Percentiles rank a stretch among this genome's conserved stretches.
phyloP scores from a whole-genome alignment of 2,888 invertebrate species.

The Gerris lacustris region DNA sequence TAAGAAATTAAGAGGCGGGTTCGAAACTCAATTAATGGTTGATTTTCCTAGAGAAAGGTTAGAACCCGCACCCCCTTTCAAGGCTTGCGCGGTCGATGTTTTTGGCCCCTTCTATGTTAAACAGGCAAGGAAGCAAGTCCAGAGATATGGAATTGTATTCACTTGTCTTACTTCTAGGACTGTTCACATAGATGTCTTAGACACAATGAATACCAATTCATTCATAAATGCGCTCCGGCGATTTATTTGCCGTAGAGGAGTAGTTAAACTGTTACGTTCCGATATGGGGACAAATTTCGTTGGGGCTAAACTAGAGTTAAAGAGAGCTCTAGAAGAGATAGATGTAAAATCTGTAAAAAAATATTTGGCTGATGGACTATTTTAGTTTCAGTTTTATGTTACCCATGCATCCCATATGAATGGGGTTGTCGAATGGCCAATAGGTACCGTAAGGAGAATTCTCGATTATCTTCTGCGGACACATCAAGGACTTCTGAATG shows the following conservation, averaged over 20 bases:
- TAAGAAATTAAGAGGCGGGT: neutral
- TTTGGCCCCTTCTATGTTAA: neutral
- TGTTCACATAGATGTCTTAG: neutral
- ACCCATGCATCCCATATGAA: too few relatives aligned
- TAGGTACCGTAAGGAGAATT: too few relatives aligned
- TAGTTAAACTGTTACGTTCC: neutral
- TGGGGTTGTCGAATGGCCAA: too few relatives aligned
- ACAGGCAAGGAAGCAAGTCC: neutral
- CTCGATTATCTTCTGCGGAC: too few relatives aligned
- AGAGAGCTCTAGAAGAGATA: neutral
- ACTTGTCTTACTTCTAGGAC: neutral
- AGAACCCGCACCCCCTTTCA: neutral
- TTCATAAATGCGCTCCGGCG: neutral
- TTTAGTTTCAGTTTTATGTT: neutral
- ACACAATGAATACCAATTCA: neutral
- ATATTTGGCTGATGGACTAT: neutral
- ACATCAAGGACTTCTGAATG: too few relatives aligned
- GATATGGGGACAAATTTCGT: neutral
- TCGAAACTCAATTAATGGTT: neutral
- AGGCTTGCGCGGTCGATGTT: neutral
- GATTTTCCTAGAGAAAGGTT: neutral
- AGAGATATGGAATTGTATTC: neutral
- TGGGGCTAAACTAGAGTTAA: neutral
- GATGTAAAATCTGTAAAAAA: neutral
- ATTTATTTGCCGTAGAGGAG: neutral